A percentile compares a stretch with the other conserved stretches of the same genome.
These are phyloP conservation scores for Synodontis membranacea DNA, from an alignment of 2,113 vertebrate genomes.

Conservation along the genomic window DNA sequence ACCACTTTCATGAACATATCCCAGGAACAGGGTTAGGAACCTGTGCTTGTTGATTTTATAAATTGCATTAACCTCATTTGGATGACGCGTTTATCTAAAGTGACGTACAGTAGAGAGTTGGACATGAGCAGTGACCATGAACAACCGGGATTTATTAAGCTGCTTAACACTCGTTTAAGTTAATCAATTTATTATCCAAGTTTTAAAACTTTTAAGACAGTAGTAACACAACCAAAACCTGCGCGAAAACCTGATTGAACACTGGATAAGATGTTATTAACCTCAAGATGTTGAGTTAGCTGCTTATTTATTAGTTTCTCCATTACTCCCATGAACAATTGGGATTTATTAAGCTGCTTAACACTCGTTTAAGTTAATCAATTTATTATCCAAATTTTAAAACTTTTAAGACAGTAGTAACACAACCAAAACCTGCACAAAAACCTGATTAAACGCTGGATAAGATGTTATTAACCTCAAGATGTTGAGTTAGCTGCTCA, in stretches of 20 bases:
- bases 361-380: neutral
- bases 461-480: no score
- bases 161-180: neutral
- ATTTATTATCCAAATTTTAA: no score
- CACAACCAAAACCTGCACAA: no score
- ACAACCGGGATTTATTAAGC: neutral
- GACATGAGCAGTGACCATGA: neutral
- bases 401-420: no score
- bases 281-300: no score
- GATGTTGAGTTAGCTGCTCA: no score
- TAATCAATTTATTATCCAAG: neutral
- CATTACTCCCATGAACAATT: neutral
- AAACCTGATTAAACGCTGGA: no score
- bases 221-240: no score
- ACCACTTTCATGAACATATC: neutral
- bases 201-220: no score
- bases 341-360: neutral
- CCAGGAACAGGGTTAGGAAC: neutral
- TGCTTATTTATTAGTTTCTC: no score
- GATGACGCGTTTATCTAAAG: neutral
- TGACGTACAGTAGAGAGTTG: neutral
- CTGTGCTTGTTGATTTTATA: neutral
- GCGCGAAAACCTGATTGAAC: no score
- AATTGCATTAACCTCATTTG: neutral
- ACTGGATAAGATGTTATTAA: no score